Percentiles rank a stretch among this genome's conserved stretches.
Conservation (phyloP, 2,797 vertebrate species). For the Mareca strepera region DNA sequence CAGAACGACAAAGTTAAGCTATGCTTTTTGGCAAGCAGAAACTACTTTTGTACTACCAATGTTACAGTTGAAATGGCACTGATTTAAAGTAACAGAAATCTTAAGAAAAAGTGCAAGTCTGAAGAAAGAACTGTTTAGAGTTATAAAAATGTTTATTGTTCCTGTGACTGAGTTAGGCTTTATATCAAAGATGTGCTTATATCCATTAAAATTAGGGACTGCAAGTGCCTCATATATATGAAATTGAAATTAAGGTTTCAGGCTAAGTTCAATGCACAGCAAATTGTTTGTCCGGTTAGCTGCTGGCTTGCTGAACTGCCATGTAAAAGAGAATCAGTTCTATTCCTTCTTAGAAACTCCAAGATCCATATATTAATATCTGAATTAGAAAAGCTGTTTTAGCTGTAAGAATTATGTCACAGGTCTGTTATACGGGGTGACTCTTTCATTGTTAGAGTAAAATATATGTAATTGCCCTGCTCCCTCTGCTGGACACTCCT, state of each 20-base stretch:
- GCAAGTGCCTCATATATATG: not conserved
- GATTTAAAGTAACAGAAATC: not conserved
- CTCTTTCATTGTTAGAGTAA: not conserved
- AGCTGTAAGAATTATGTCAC: not conserved
- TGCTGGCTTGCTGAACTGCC: not conserved
- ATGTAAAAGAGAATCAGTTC: not conserved
- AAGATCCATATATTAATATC: not conserved
- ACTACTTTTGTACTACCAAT: not conserved
- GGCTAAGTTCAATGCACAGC: not conserved
- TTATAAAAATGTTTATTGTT: not conserved
- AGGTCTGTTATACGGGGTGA: not conserved
- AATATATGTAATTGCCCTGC: constrained; percentile 35
- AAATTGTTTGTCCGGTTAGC: not conserved
- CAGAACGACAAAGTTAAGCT: not conserved
- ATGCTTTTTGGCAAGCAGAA: not conserved
- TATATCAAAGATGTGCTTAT: not conserved
- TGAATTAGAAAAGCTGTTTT: not conserved
- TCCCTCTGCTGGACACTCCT: constrained; percentile 57
- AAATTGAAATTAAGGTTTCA: not conserved
- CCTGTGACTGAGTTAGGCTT: not conserved
- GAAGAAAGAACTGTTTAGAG: not conserved
- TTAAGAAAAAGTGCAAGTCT: not conserved
- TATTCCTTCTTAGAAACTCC: not conserved
- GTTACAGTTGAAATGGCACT: not conserved
- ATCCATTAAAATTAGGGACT: not conserved